phyloP scores from a whole-genome alignment of 1,140 invertebrate species.

The Chionoecetes opilio region DNA sequence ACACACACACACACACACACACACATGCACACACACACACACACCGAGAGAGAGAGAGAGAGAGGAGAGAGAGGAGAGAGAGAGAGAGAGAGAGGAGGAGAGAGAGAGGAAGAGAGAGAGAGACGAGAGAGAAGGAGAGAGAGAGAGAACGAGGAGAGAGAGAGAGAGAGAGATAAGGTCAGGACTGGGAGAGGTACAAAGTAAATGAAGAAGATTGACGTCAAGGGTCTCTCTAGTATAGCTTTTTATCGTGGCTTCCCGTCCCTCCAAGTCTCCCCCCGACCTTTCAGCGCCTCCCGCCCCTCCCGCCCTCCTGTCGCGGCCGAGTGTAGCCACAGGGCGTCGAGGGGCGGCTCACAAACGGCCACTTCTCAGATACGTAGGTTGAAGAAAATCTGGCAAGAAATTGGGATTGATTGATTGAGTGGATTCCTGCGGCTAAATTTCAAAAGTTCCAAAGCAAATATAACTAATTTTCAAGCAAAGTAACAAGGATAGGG shows the following conservation, averaged over 20 bases:
- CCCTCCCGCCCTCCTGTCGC: neutral
- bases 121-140: constrained; percentile 9
- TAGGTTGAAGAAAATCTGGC: neutral
- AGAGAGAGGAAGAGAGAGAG: constrained; percentile 13
- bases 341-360: neutral
- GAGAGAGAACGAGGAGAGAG: neutral
- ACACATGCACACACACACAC: no score
- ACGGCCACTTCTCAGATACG: neutral
- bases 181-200: constrained; percentile 48
- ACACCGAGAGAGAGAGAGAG: neutral
- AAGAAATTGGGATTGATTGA: constrained; percentile 5
- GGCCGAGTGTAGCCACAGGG: neutral
- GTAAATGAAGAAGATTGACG: constrained; percentile 64
- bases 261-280: neutral
- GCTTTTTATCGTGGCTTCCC: constrained; percentile 23
- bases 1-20: no score
- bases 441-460: no score
- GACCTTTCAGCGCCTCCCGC: neutral
- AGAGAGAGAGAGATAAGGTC: constrained; percentile 1
- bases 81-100: neutral
- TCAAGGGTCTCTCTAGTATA: constrained; percentile 47
- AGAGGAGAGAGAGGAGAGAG: neutral
- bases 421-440: no score
- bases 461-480: no score
- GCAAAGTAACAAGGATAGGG: no score